Evolutionary conservation across 2,888 invertebrate species (phyloP), one percentile per base, ranked within the genome.

Genomic region (Choristoneura rosaceana): DNA sequence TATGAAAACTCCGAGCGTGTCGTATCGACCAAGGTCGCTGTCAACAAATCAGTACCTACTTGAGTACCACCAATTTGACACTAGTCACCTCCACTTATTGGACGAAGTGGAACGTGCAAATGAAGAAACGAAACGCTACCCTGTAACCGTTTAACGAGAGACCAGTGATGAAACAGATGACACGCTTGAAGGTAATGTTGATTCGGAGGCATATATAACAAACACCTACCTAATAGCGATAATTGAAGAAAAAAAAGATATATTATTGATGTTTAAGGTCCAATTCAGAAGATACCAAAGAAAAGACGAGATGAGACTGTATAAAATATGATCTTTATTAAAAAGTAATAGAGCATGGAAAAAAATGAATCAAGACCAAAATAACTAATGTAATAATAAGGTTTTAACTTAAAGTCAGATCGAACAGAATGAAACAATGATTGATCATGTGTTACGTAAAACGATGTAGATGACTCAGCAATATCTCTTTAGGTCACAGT

Each of bases 41-140:
- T 74, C 79, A 80, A 83, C 84, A 82, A 87, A 87, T 87, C 85
- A 87, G 62, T 68, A 71, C 71, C 38, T 80, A 82, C 71, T 45
- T 80, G 82, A 85, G 82, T 85, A 85, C 82, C 82, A 84, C 83
- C 87, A 87, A 90, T 91, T 90, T 91, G 91, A 91, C 90, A 90
- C 84, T 84, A 78, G 84, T 91, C 91, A 92, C 90, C 90, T 91
- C 89, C 82, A 79, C 84, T 91, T 85, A 92, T 92, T 92, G 90
- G 81, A 85, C 89, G 86, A 92, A 91, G 86, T 92, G 91, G 92
- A 88, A 90, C 92, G 92, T 91, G 91, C 86, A 89, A 91, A 91
- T 91, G 90, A 88, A 92, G 89, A 89, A 89, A 85, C 86, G 85
- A 89, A 89, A 87, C 86, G 84, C 84, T 84, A 85, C 88, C 88